Evolutionary conservation across 2,113 vertebrate species (phyloP), one percentile per base, ranked within the genome.

Genomic region (Chaetodon trifascialis): DNA sequence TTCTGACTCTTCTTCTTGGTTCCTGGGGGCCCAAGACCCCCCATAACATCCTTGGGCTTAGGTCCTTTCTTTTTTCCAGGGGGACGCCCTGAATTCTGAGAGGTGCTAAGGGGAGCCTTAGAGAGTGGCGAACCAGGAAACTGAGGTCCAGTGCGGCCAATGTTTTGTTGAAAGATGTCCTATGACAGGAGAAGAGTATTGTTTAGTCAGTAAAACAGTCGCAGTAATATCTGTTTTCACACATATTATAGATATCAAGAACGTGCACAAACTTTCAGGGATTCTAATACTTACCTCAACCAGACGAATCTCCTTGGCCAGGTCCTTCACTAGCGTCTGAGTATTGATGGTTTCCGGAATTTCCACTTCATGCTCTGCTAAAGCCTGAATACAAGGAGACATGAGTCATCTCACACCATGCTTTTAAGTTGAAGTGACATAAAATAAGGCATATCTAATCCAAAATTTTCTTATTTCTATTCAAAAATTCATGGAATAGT

Each of bases 101-200:
- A 93, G 76, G 95, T 86, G 73, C 94, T 94, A 72, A 93, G 84
- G 40, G 94, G 94, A 79, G 95, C 89, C 91, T 96, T 95, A 59
- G 93, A 88, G 76, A 95, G 86, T 16, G 96, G 93, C 0, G 95
- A 94, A 87, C 89, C 94, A 80, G 95, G 96, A 78, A 96, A 96
- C 42, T 94, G 95, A 76, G 92, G 94, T 51, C 95, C 97, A 46
- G 94, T 92, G 74, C 97, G 96, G 66, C 96, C 96, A 73, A 97
- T 94, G 87, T 97, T 97, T 91, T 97, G 97, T 77, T 97, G 97
- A 88, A 97, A 97, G 80, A 97, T 97, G 76, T 97, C 96, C 97
- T 97, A 90, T 62, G 11, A 84, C 34, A 90, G 83, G 36, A 75
- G 0, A 75, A 77, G 7, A 65, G 36, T 0, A 21, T 4, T 5